These are phyloP conservation scores for Platycercus adscitus DNA, from an alignment of 2,113 vertebrate genomes.

Conservation along the genomic window DNA sequence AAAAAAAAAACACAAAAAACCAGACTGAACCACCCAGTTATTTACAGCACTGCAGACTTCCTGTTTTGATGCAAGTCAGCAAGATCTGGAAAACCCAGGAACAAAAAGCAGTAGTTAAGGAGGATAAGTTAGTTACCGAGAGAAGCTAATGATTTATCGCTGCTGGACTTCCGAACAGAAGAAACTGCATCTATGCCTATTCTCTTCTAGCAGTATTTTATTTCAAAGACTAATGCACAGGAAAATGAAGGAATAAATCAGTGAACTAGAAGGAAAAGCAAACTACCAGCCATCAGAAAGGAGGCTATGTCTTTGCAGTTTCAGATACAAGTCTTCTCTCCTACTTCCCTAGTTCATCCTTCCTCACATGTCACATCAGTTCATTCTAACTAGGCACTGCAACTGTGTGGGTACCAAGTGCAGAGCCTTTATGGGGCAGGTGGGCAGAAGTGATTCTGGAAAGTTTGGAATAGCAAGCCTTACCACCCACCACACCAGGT, in stretches of 20 bases:
- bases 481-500: neutral
- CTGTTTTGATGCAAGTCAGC: slow-evolving; percentile 48
- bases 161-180: neutral
- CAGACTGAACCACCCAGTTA: slow-evolving; percentile 13
- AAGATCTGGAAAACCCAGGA: slow-evolving; percentile 35
- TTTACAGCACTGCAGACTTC: slow-evolving; percentile 49
- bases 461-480: neutral
- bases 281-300: neutral
- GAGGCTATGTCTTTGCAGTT: neutral
- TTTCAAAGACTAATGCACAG: neutral
- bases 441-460: neutral
- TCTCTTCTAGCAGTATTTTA: neutral
- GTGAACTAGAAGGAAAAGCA: neutral
- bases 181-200: neutral
- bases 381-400: neutral
- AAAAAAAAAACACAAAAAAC: neutral
- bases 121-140: slow-evolving; percentile 2
- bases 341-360: neutral
- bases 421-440: neutral
- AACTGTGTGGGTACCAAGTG: fast-evolving
- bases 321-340: neutral
- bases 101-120: slow-evolving; percentile 32
- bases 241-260: neutral
- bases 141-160: slow-evolving; percentile 8
- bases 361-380: neutral